phyloP scores from a whole-genome alignment of 1,140 invertebrate genomes.

The Catajapyx aquilonaris region DNA sequence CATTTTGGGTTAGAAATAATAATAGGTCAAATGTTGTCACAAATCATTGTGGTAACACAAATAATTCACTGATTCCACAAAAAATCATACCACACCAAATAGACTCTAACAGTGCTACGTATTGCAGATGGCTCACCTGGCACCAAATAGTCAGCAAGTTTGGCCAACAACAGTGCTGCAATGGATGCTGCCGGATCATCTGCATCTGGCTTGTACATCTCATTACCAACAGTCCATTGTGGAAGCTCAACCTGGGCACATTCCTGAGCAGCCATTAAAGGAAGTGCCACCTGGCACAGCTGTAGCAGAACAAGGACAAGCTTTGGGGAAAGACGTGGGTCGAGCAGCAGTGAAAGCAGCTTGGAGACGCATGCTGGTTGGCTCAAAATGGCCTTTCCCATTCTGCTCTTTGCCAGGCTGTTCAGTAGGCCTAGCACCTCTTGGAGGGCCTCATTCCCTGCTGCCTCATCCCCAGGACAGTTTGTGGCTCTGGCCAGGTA shows the following conservation, averaged over 20 bases:
- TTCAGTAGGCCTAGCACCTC: slow-evolving; percentile 22
- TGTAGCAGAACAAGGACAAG: slow-evolving; percentile 22
- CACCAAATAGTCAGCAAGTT: slow-evolving; percentile 22
- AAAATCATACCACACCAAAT: too few relatives aligned
- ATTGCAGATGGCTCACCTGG: slow-evolving; percentile 19
- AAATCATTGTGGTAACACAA: too few relatives aligned
- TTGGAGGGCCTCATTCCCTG: slow-evolving; percentile 20
- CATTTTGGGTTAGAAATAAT: too few relatives aligned
- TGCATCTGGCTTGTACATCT: too few relatives aligned
- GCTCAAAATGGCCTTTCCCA: slow-evolving; percentile 22
- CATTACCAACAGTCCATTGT: too few relatives aligned
- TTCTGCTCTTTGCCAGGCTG: slow-evolving; percentile 19
- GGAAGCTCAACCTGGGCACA: too few relatives aligned
- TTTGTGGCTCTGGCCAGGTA: slow-evolving; percentile 20
- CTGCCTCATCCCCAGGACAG: slow-evolving; percentile 18
- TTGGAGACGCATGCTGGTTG: slow-evolving; percentile 23
- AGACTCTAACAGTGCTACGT: too few relatives aligned
- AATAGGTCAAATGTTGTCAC: too few relatives aligned
- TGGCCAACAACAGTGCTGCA: slow-evolving; percentile 19
- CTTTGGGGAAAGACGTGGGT: slow-evolving; percentile 22
- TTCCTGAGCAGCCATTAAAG: slow-evolving; percentile 18
- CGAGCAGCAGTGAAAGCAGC: slow-evolving; percentile 20
- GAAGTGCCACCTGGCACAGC: slow-evolving; percentile 21
- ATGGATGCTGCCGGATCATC: too few relatives aligned
- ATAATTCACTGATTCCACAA: too few relatives aligned